Percentiles rank a stretch among this genome's conserved stretches.
Evolutionary conservation across 2,888 invertebrate genomes (phyloP).

Genomic region (Zaprionus obscuricornis): DNA sequence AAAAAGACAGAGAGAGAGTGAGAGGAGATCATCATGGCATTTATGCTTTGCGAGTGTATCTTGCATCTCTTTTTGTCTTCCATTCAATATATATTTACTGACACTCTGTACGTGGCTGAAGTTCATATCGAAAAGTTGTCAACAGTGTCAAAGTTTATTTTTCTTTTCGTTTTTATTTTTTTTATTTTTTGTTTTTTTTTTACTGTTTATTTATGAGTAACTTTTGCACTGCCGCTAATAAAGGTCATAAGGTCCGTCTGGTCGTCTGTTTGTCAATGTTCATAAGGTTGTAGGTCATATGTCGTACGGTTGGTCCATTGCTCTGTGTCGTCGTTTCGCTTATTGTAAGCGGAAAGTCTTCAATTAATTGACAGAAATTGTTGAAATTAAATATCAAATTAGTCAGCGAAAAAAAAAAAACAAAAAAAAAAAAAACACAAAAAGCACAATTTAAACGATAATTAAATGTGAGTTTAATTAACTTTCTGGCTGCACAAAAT

Average conservation of each 20-base stretch:
- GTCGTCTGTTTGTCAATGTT: too few species aligned
- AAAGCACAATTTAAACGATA: not conserved
- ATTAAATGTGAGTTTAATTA: slow-evolving; percentile 43
- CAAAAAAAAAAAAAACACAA: too few species aligned
- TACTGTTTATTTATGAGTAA: slow-evolving; percentile 16
- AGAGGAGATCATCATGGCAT: too few species aligned
- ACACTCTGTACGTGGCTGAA: too few species aligned
- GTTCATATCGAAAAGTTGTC: slow-evolving; percentile 24
- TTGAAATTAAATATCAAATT: slow-evolving; percentile 21
- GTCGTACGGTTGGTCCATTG: too few species aligned
- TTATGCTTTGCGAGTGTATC: too few species aligned
- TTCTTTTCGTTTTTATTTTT: slow-evolving; percentile 1
- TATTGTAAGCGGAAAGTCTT: too few species aligned
- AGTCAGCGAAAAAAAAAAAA: not conserved
- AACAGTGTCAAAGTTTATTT: slow-evolving; percentile 24
- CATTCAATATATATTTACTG: too few species aligned
- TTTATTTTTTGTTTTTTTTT: slow-evolving; percentile 5
- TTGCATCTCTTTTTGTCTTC: too few species aligned
- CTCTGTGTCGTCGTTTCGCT: too few species aligned
- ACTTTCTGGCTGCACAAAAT: slow-evolving; percentile 33
- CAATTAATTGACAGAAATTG: slow-evolving; percentile 32
- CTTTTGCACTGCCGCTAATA: not conserved
- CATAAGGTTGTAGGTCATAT: too few species aligned
- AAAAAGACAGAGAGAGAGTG: too few species aligned
- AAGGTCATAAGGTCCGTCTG: slow-evolving; percentile 9